Evolutionary conservation across 2,113 vertebrate species (phyloP), one percentile per base, ranked within the genome.

Genomic region (Cryptotis parvus): DNA sequence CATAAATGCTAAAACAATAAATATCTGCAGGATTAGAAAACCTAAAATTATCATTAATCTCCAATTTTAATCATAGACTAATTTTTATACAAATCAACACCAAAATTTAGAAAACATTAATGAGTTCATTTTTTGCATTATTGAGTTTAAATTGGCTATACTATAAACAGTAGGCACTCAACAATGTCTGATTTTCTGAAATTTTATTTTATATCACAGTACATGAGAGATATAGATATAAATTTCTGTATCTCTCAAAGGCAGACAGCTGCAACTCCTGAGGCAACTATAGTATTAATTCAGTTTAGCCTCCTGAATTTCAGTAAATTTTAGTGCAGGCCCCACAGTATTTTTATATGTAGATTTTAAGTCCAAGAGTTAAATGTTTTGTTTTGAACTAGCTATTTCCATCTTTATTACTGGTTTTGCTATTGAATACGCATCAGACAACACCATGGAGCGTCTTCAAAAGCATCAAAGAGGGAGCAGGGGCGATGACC

Each of bases 201-300:
- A 81, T 80, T 93, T 93, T 89, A 85, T 70, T 94, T 87, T 83
- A 84, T 29, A 37, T 87, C 52, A 39, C 29, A 73, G 49, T 68
- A n/a, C 31, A 33, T 43, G 20, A 79, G 49, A 79, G 87, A 88
- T 55, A 69, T 43, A 45, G n/a, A n/a, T 93, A 39, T 55, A n/a
- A 76, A 66, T 76, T 24, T 10, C 29, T 68, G 33, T 68, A 58
- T 74, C 14, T 72, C 27, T 73, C 20, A 58, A 6, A 20, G 78
- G 77, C 41, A 74, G 33, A 10, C 61, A 69, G 65, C 49, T 87
- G 43, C 4, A 91, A 33, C 7, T 95, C 70, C 75, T 73, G 76
- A 93, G 84, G 66, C 43, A 92, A 55, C 43, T 83, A 58, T 87
- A 91, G 90, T 93, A 88, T 86, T 94, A 92, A 95, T 89, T 87